Base-by-base conservation (phyloP, 2,888 invertebrate genomes). In the Palloptera scutellata region DNA sequence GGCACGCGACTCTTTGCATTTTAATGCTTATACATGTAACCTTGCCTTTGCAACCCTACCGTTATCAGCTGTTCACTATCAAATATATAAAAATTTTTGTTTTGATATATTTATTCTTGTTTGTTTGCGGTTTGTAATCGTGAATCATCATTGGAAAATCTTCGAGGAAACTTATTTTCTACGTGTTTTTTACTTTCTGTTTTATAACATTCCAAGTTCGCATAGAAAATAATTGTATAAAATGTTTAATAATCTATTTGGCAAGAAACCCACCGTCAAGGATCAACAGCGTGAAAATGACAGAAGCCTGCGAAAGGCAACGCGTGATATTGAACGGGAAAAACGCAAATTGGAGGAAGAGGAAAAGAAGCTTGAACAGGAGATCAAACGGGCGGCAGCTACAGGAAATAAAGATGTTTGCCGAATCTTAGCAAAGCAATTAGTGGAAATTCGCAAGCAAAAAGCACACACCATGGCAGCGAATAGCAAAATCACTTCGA, bases 301-400 rank as follows among this genome's bases (percentile, higher is more conserved):
- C 78, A 88, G 91, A 67, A 90, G 91, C 60, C 85, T 97, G 20
- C 88, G 92, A 10, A 93, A 91, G 86, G 94, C 93, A 12, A 89
- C 91, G 10, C 87, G 97, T 73, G 96, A 95, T 75, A 87, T 97
- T 73, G 95, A 95, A 71, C 87, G 94, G 71, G 96, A 96, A 80
- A 89, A 93, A 74, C 86, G 88, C 63, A 90, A 92, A 71, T 84
- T 97, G 75, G 96, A 96, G 82, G 88, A 91, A 74, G 94, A 96
- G 83, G 96, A 97, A 82, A 95, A 95, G 75, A 94, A 95, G 87
- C 84, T 97, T 91, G 93, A 95, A 86, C 85, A 89, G 83, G 96
- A 97, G 83, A 97, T 97, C 61, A 95, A 93, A 81, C 94, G 94
- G 78, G 88, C 92, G 84, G 96, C 96, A 0, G 92, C 93, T 78